Conservation (phyloP, 1,140 invertebrate genomes). For the Euwallacea fornicatus region DNA sequence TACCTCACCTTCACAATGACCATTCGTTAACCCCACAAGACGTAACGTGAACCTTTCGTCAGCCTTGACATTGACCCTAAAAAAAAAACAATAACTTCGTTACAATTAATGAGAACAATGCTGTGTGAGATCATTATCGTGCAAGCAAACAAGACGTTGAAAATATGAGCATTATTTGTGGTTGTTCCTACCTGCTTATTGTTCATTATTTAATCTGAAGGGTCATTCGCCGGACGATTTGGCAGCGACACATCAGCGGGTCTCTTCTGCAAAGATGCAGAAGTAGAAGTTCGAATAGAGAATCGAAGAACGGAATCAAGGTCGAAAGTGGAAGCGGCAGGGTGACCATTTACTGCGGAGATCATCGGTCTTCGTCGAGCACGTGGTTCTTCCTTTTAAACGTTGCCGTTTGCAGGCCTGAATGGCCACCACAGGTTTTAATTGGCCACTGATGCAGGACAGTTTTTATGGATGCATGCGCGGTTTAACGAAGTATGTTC, state of each 20-base stretch:
- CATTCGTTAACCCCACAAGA: background rate
- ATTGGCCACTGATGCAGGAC: no score
- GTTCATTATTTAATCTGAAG: background rate
- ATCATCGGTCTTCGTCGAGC: background rate
- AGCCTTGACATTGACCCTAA: slow-evolving; percentile 22
- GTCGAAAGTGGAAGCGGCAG: slow-evolving; percentile 28
- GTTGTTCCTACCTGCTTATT: no score
- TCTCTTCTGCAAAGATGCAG: background rate
- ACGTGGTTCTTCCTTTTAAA: slow-evolving; percentile 17
- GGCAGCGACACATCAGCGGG: no score
- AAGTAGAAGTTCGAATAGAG: background rate
- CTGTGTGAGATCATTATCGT: background rate
- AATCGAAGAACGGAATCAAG: slow-evolving; percentile 27
- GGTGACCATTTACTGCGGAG: no score
- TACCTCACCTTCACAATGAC: no score
- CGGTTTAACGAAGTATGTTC: no score
- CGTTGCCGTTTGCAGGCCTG: no score
- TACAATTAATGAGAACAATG: background rate
- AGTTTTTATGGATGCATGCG: no score
- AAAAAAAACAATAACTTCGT: slow-evolving; percentile 9
- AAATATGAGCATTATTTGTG: background rate
- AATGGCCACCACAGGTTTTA: no score
- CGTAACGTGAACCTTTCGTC: slow-evolving; percentile 8
- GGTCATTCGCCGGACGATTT: slow-evolving; percentile 7
- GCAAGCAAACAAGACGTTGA: background rate